phyloP scores from a whole-genome alignment of 2,888 invertebrate genomes.

The Eristalinus aeneus region DNA sequence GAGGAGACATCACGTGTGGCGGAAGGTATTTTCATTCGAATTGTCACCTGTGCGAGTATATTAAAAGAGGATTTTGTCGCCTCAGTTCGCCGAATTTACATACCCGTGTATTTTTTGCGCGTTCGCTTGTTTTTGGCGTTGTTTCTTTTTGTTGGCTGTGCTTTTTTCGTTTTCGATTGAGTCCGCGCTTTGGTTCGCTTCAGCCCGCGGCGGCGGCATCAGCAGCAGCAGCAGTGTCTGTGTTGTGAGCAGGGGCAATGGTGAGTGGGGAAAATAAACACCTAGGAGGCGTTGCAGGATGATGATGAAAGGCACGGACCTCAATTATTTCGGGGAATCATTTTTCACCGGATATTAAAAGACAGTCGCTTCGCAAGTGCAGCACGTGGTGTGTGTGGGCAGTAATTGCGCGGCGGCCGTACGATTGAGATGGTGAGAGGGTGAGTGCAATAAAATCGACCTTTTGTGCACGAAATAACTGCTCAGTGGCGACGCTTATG shows the following conservation, averaged over 20 bases:
- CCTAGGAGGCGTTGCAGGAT: slow-evolving; percentile 25
- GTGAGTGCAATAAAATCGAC: slow-evolving; percentile 33
- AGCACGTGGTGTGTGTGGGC: slow-evolving; percentile 22
- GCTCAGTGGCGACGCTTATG: background rate
- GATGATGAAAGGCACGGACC: slow-evolving; percentile 60
- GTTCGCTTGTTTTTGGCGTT: background rate
- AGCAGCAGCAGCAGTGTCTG: background rate
- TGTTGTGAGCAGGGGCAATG: background rate
- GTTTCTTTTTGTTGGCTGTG: too few species aligned
- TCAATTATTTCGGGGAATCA: slow-evolving; percentile 54
- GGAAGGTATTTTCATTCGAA: slow-evolving; percentile 54
- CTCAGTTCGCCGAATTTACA: slow-evolving; percentile 64
- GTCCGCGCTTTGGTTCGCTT: slow-evolving; percentile 34
- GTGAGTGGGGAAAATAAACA: slow-evolving; percentile 36
- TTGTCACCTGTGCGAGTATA: slow-evolving; percentile 69
- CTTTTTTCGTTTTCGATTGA: slow-evolving; percentile 22
- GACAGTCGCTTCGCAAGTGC: slow-evolving; percentile 17
- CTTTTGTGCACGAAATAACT: slow-evolving; percentile 1
- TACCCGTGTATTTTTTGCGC: slow-evolving; percentile 37
- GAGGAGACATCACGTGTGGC: slow-evolving; percentile 36
- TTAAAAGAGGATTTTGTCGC: slow-evolving; percentile 70
- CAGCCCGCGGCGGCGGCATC: background rate
- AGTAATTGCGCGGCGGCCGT: slow-evolving; percentile 33
- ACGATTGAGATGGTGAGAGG: too few species aligned
- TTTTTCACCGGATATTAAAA: slow-evolving; percentile 69